These are phyloP conservation scores for Hololepta plana DNA, from an alignment of 2,888 invertebrate species.

Conservation along the genomic window DNA sequence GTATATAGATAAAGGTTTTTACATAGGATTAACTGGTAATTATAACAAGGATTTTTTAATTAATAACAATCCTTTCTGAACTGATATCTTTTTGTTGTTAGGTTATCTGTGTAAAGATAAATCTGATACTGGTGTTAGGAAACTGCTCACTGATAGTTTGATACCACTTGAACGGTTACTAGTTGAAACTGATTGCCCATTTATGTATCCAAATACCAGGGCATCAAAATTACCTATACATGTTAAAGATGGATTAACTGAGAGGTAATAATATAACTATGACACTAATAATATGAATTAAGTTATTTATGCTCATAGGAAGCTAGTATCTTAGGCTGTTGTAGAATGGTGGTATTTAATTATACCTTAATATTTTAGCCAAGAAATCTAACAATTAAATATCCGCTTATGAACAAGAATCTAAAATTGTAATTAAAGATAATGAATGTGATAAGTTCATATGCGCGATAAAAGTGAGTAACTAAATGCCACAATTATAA, in stretches of 20 bases:
- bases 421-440: too few relatives aligned
- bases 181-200: conserved; percentile 88
- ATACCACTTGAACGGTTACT: conserved; percentile 70
- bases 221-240: conserved; percentile 80
- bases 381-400: too few relatives aligned
- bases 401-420: too few relatives aligned
- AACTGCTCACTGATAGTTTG: conserved; percentile 59
- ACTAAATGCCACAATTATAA: too few relatives aligned
- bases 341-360: too few relatives aligned
- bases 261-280: too few relatives aligned
- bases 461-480: too few relatives aligned
- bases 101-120: conserved; percentile 84
- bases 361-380: too few relatives aligned
- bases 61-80: neutral
- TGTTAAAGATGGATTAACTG: conserved; percentile 73
- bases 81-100: conserved; percentile 16
- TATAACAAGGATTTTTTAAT: conserved; percentile 1
- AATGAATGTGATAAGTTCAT: too few relatives aligned
- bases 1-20: conserved; percentile 73
- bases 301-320: too few relatives aligned
- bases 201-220: conserved; percentile 89
- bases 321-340: too few relatives aligned
- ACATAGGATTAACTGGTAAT: conserved; percentile 65
- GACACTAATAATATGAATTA: too few relatives aligned
- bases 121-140: conserved; percentile 74